A percentile compares a stretch with the other conserved stretches of the same genome.
phyloP scores from a whole-genome alignment of 2,888 invertebrate species.

The Linnaemya tessellans region DNA sequence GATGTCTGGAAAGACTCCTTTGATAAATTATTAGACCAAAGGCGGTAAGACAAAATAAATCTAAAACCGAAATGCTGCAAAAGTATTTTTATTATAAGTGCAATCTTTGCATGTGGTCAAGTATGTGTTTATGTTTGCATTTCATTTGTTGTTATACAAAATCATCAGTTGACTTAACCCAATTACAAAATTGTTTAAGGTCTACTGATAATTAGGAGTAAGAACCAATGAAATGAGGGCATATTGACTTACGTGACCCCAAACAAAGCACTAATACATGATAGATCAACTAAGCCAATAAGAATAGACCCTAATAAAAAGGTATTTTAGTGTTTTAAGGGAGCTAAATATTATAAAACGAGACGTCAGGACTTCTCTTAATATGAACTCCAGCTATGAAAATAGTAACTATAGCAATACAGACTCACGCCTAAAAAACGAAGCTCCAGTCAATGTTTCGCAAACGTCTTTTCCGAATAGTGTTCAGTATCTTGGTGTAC shows the following conservation, averaged over 20 bases:
- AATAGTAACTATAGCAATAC: constrained; percentile 70
- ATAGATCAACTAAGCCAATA: no score
- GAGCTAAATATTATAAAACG: constrained; percentile 77
- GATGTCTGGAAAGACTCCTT: constrained; percentile 81
- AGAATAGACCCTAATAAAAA: no score
- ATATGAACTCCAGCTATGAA: constrained; percentile 80
- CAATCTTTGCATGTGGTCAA: no score
- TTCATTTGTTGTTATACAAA: no score
- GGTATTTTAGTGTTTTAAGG: constrained; percentile 75
- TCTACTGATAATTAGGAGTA: no score
- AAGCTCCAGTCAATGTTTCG: not conserved
- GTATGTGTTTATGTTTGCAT: no score
- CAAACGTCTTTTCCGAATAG: not conserved
- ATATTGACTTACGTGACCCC: no score
- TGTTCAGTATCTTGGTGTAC: not conserved
- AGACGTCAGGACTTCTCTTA: constrained; percentile 78
- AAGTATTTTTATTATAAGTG: no score
- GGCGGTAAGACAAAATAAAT: constrained; percentile 75
- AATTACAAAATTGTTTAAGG: no score
- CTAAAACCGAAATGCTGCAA: not conserved
- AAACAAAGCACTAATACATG: no score
- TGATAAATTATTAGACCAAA: constrained; percentile 77
- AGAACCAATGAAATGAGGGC: no score
- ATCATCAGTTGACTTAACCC: no score
- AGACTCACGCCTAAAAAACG: not conserved